Percentiles rank a stretch among this genome's conserved stretches.
These are phyloP conservation scores for Caenorhabditis sp. DNA, from an alignment of 2,888 invertebrate genomes.

Conservation along the genomic window DNA sequence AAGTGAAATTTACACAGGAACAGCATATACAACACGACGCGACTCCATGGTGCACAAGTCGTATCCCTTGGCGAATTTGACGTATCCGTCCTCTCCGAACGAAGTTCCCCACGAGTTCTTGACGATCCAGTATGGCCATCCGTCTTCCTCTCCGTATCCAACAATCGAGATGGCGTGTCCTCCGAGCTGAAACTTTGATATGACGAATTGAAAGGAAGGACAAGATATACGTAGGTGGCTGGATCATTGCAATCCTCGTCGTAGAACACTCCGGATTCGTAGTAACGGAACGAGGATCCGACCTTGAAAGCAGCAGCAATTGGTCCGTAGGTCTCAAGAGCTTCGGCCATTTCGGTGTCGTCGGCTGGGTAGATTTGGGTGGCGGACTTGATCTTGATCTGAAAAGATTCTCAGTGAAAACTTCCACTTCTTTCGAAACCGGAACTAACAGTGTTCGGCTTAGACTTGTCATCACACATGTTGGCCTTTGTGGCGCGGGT, in stretches of 20 bases:
- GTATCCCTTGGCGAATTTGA: constrained; percentile 60
- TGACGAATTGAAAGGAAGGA: constrained; percentile 83
- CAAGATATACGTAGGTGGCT: not conserved
- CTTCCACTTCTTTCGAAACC: not conserved
- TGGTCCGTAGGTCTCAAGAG: constrained; percentile 88
- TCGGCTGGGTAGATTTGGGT: constrained; percentile 87
- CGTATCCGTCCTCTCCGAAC: constrained; percentile 89
- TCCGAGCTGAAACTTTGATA: constrained; percentile 85
- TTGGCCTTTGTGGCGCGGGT: not conserved
- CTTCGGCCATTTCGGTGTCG: constrained; percentile 87
- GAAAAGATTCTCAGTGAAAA: not conserved
- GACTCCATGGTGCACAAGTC: constrained; percentile 69
- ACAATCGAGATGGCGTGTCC: constrained; percentile 92
- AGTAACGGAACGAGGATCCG: constrained; percentile 88
- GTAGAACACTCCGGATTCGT: constrained; percentile 88
- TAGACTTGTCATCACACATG: not conserved
- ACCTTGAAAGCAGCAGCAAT: constrained; percentile 93
- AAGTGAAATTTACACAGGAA: not conserved
- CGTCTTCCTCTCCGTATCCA: constrained; percentile 89
- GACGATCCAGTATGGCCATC: constrained; percentile 91
- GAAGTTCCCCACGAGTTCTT: constrained; percentile 95
- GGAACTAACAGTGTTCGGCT: not conserved
- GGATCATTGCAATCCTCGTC: constrained; percentile 87
- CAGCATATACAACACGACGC: constrained; percentile 38
- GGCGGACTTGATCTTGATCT: constrained; percentile 87